phyloP scores from a whole-genome alignment of 2,797 vertebrate genomes.

The Simalia tracyae region DNA sequence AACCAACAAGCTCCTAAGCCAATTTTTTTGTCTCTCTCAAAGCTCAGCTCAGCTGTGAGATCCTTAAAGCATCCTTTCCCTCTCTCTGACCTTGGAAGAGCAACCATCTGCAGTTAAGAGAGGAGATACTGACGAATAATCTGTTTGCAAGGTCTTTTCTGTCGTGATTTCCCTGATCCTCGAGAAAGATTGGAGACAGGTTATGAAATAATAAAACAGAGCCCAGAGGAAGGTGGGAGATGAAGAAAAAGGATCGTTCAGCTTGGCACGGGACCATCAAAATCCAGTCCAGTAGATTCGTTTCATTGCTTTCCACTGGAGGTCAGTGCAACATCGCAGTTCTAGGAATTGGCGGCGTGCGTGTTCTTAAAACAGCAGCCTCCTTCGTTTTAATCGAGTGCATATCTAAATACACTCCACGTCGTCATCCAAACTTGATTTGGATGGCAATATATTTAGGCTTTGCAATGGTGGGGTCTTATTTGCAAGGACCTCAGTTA shows the following conservation, averaged over 20 bases:
- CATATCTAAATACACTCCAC: constrained; percentile 39
- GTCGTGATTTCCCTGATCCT: background rate
- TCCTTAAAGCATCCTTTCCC: constrained; percentile 19
- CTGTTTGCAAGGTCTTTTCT: background rate
- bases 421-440: constrained; percentile 45
- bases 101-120: background rate
- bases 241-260: background rate
- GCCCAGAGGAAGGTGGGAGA: background rate
- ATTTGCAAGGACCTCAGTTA: constrained; percentile 53
- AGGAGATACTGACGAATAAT: rapidly evolving
- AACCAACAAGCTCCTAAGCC: background rate
- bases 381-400: constrained; percentile 12
- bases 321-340: constrained; percentile 68
- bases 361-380: background rate
- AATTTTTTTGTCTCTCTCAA: background rate
- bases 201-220: background rate
- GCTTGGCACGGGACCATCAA: too few relatives aligned
- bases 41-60: too few relatives aligned
- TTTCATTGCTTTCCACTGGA: constrained; percentile 70
- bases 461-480: constrained; percentile 49
- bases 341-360: background rate
- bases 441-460: constrained; percentile 64
- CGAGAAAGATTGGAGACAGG: background rate
- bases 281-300: background rate
- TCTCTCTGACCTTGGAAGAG: constrained; percentile 57